Evolutionary conservation across 2,888 invertebrate species (phyloP).

Genomic region (Brachycybe producta): DNA sequence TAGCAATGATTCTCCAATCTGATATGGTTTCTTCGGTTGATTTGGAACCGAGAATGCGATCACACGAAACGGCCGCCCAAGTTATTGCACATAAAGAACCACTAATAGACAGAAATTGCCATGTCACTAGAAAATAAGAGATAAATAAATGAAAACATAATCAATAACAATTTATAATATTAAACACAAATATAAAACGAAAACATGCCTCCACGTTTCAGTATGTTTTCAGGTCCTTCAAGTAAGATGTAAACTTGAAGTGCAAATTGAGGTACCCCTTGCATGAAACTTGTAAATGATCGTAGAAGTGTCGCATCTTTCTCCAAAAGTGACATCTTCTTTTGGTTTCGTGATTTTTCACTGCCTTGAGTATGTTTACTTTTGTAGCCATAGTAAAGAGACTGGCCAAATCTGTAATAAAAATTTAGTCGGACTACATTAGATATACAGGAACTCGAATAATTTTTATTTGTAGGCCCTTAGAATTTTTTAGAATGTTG

Average conservation of each 20-base stretch:
- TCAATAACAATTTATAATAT: background rate
- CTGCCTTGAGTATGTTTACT: slow-evolving; percentile 2
- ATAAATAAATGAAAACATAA: background rate
- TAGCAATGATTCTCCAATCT: slow-evolving; percentile 5
- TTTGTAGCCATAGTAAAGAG: slow-evolving; percentile 6
- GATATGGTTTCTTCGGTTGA: background rate
- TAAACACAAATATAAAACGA: background rate
- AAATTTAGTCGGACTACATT: background rate
- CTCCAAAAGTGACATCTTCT: background rate
- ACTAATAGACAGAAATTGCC: slow-evolving; percentile 11
- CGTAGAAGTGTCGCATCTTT: slow-evolving; percentile 3
- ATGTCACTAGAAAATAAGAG: background rate
- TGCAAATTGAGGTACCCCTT: slow-evolving; percentile 13
- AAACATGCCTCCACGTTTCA: slow-evolving; percentile 7
- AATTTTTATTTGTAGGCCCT: no score
- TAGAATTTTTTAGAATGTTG: no score
- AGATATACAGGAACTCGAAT: no score
- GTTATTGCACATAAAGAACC: slow-evolving; percentile 1
- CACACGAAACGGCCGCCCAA: slow-evolving; percentile 14
- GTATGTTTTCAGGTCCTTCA: background rate
- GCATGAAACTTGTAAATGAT: slow-evolving; percentile 14
- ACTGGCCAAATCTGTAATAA: slow-evolving; percentile 3
- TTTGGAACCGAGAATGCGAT: slow-evolving; percentile 4
- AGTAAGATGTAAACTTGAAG: slow-evolving; percentile 6
- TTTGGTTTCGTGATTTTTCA: background rate